These are phyloP conservation scores for Oedothorax gibbosus DNA, from an alignment of 1,140 invertebrate genomes.

Conservation along the genomic window DNA sequence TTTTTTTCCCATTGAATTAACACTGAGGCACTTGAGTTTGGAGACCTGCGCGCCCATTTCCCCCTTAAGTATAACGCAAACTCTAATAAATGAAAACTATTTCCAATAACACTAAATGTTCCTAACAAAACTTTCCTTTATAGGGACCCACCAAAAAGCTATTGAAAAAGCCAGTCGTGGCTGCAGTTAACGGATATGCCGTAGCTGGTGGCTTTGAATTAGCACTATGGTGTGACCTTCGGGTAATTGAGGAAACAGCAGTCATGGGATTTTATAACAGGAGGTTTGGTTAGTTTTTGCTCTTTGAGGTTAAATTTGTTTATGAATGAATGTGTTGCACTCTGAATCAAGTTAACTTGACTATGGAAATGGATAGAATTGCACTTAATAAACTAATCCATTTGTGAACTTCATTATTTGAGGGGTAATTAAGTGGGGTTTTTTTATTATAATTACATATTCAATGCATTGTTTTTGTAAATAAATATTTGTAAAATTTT, in stretches of 20 bases:
- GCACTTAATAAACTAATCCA: no score
- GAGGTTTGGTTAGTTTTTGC: constrained; percentile 77
- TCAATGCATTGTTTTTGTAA: no score
- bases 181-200: constrained; percentile 86
- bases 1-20: no score
- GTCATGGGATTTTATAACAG: constrained; percentile 85
- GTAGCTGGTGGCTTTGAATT: constrained; percentile 91
- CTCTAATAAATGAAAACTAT: not conserved
- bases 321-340: no score
- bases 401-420: no score
- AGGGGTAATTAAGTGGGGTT: no score
- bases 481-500: no score
- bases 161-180: constrained; percentile 85
- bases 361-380: no score
- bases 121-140: constrained; percentile 22
- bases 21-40: not conserved
- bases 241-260: constrained; percentile 86
- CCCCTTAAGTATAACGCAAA: not conserved
- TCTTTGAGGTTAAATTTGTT: not conserved
- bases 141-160: constrained; percentile 76
- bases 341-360: no score
- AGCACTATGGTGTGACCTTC: constrained; percentile 89
- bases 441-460: no score
- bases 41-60: not conserved
- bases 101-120: not conserved